Conservation (phyloP, 2,888 invertebrate species). For the Achlya flavicornis region DNA sequence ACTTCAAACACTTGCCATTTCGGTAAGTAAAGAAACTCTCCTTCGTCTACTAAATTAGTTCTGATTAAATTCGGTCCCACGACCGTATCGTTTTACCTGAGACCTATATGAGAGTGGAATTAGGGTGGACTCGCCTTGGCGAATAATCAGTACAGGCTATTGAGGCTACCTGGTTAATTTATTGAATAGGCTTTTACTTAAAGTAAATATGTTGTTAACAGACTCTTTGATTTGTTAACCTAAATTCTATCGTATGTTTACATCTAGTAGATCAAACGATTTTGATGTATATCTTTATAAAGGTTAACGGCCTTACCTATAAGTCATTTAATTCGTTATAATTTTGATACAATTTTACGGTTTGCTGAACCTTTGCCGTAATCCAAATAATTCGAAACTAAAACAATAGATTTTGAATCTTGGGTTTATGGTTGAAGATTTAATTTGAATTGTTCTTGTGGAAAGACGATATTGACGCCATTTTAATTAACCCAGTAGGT, state of each 20-base stretch:
- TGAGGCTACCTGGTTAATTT: not conserved
- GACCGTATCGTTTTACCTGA: not conserved
- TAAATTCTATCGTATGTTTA: not conserved
- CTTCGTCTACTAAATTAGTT: constrained; percentile 37
- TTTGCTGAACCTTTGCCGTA: too few relatives aligned
- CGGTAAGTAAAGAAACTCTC: constrained; percentile 22
- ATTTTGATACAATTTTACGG: too few relatives aligned
- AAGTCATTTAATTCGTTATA: not conserved
- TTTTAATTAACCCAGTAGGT: too few relatives aligned
- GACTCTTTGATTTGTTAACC: not conserved
- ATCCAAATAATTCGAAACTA: too few relatives aligned
- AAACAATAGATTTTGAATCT: too few relatives aligned
- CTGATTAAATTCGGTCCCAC: constrained; percentile 38
- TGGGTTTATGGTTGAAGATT: too few relatives aligned
- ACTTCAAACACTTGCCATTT: not conserved
- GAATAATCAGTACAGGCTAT: constrained; percentile 2
- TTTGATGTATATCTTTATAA: not conserved
- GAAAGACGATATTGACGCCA: too few relatives aligned
- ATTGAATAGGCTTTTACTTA: constrained; percentile 3
- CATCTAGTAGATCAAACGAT: not conserved
- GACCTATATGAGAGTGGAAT: not conserved
- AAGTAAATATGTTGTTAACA: not conserved
- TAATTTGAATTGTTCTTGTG: too few relatives aligned
- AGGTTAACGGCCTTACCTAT: not conserved
- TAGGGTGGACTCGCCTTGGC: not conserved